Base-by-base conservation (phyloP, 2,888 invertebrate genomes). In the Limnephilus auricula region DNA sequence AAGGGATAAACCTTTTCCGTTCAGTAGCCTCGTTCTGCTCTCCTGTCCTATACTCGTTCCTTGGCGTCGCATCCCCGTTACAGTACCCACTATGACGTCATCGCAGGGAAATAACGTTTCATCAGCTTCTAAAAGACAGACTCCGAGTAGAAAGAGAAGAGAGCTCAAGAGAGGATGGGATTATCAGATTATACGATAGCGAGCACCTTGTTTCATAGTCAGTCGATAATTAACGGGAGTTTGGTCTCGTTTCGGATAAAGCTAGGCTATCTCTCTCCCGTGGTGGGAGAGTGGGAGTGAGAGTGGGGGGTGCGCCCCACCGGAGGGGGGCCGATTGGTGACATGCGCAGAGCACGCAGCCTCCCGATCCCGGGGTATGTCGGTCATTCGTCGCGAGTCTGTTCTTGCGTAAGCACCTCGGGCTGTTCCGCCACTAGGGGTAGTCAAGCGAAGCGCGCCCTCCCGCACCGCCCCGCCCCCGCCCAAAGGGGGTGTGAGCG, bases 371-470 rank as follows among this genome's bases (percentile, higher is more conserved):
- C 86, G 45, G 92, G 90, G 92, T 91, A 91, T 91, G 82, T 91
- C 92, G 92, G 92, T 91, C 92, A 92, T 92, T 92, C 92, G 92
- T 91, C 92, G 92, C 92, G 92, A 92, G 92, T 92, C 92, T 89
- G 91, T 92, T 88, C 91, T 90, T 87, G 88, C 85, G 92, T 50
- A 91, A 90, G 91, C 91, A 92, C 90, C 90, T 86, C 80, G 85
- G 91, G 90, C 91, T 45, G 89, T 65, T 79, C 90, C 84, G 79
- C 88, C 85, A 78, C 65, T 50, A 79, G 89, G 90, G 90, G 92
- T 84, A 87, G 85, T 86, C 50, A 50, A 50, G 50, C 65, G 31
- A 30, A 50, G 50, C 86, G 50, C 86, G 32, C 86, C 86, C 50
- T 50, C 45, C 86, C 86, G 31, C 65, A 32, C 86, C 86, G 79